Evolutionary conservation across 2,113 vertebrate genomes (phyloP).

Genomic region (Toxotes jaculatrix): DNA sequence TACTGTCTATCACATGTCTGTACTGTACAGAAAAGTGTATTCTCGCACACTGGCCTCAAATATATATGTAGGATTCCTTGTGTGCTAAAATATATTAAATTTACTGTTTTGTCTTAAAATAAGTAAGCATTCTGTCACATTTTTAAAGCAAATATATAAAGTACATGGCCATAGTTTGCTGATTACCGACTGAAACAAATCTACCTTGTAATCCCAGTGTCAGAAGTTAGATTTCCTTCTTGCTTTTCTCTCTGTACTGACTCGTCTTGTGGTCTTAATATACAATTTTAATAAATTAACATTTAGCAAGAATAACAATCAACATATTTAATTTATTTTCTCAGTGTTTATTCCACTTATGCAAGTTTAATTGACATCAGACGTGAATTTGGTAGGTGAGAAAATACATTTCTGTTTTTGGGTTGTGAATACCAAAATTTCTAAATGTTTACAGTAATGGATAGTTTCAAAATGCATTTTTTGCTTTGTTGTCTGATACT

Average conservation of each 20-base stretch:
- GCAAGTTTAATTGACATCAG: neutral
- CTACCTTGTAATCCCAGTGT: neutral
- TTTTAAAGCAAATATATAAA: neutral
- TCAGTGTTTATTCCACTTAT: neutral
- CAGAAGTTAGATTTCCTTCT: neutral
- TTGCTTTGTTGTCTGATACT: neutral
- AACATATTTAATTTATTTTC: neutral
- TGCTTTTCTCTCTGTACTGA: neutral
- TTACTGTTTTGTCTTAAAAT: neutral
- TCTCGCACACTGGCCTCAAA: neutral
- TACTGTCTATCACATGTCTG: neutral
- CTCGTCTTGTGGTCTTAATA: neutral
- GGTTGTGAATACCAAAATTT: neutral
- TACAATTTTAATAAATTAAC: neutral
- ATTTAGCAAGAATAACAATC: neutral
- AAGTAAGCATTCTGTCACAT: neutral
- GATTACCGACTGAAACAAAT: neutral
- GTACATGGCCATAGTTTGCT: neutral
- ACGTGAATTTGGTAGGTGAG: neutral
- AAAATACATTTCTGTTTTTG: neutral
- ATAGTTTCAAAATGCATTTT: too few relatives aligned
- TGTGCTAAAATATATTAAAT: neutral
- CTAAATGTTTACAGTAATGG: too few relatives aligned
- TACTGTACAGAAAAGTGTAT: neutral
- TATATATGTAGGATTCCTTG: neutral